Percentiles rank a stretch among this genome's conserved stretches.
phyloP scores from a whole-genome alignment of 2,113 vertebrate species.

The Cettia cetti region DNA sequence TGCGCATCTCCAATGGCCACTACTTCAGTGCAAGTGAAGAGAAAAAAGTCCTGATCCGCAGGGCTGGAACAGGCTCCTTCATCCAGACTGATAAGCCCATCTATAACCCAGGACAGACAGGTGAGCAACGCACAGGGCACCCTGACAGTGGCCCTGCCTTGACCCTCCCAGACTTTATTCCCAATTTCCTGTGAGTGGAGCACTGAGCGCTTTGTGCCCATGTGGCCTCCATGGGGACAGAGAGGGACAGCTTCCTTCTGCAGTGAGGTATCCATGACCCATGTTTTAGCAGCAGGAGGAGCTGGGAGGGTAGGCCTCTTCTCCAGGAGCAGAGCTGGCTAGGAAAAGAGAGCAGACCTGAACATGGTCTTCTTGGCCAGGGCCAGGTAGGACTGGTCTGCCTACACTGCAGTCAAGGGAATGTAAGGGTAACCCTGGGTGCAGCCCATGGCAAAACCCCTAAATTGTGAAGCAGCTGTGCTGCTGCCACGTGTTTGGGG shows the following conservation, averaged over 20 bases:
- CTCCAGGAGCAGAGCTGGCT: background rate
- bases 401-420: background rate
- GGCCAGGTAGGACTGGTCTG: background rate
- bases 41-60: constrained; percentile 61
- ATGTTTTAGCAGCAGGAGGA: background rate
- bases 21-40: constrained; percentile 35
- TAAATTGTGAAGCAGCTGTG: background rate
- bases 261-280: no score
- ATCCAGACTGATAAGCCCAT: constrained; percentile 59
- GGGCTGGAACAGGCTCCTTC: constrained; percentile 39
- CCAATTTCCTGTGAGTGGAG: fast-evolving
- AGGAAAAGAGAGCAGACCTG: background rate
- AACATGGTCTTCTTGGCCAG: background rate
- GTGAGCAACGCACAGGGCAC: background rate
- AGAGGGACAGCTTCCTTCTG: background rate
- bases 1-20: constrained; percentile 12
- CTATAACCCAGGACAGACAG: constrained; percentile 44
- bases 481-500: fast-evolving
- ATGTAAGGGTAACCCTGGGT: fast-evolving
- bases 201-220: fast-evolving
- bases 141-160: background rate
- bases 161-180: background rate
- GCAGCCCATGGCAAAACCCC: background rate
- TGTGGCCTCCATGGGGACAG: fast-evolving
- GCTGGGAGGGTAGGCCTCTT: background rate